These are phyloP conservation scores for Tachysurus fulvidraco DNA, from an alignment of 2,113 vertebrate species.

Conservation along the genomic window DNA sequence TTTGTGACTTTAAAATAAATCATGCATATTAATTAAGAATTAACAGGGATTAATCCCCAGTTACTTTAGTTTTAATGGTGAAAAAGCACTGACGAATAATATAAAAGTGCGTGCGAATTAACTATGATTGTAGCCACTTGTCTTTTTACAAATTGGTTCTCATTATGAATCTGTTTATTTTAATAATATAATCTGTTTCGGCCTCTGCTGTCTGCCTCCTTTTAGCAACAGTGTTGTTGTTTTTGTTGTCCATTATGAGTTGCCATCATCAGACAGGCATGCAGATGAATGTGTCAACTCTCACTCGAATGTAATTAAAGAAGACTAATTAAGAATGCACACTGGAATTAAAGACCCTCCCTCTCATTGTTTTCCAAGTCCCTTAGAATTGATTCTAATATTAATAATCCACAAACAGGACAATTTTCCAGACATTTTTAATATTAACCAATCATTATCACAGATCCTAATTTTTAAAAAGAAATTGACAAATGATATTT, in stretches of 20 bases:
- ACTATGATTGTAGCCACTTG: neutral
- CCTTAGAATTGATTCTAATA: neutral
- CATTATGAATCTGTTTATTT: neutral
- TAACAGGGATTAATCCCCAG: neutral
- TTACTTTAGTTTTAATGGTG: neutral
- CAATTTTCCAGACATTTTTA: neutral
- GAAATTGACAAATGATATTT: neutral
- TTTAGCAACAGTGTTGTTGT: neutral
- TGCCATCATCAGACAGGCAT: neutral
- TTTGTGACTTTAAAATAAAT: neutral
- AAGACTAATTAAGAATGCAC: neutral
- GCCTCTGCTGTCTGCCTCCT: neutral
- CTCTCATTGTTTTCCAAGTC: neutral
- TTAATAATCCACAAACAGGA: neutral
- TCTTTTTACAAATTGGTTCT: neutral
- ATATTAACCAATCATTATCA: neutral
- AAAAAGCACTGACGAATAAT: too few relatives aligned
- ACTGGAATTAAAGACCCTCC: neutral
- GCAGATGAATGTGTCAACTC: slow-evolving; percentile 13
- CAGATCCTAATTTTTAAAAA: neutral
- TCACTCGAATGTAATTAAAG: neutral
- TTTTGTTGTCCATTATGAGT: slow-evolving; percentile 13
- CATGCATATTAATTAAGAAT: too few relatives aligned
- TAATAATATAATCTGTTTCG: neutral
- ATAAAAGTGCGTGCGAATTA: neutral